phyloP scores from a whole-genome alignment of 2,797 vertebrate species.

The Taenioides sp. region DNA sequence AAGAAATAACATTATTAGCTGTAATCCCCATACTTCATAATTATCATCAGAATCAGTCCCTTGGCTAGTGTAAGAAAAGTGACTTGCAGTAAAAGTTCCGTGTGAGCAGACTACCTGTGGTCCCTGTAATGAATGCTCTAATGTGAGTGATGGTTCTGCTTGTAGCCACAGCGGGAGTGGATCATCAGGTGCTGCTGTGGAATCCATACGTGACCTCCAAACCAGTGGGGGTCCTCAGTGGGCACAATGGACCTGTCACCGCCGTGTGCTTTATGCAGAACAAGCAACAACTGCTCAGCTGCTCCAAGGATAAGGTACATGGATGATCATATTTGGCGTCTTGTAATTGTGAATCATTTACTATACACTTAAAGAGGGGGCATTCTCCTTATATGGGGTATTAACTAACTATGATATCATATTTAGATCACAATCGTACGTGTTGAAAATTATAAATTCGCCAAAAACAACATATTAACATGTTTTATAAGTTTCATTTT shows the following conservation, averaged over 20 bases:
- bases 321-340: not conserved
- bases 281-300: conserved; percentile 84
- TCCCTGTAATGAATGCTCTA: conserved; percentile 1
- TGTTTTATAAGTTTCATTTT: too few species aligned
- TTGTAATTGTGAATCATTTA: not conserved
- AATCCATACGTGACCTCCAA: conserved; percentile 82
- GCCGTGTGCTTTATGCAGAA: conserved; percentile 77
- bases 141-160: conserved; percentile 23
- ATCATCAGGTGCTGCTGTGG: conserved; percentile 84
- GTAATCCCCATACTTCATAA: not conserved
- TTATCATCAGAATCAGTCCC: not conserved
- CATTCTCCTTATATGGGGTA: too few species aligned
- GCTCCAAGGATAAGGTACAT: conserved; percentile 81
- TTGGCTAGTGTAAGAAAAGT: not conserved
- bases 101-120: not conserved
- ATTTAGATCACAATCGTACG: too few species aligned
- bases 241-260: conserved; percentile 75
- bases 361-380: not conserved
- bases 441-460: too few species aligned
- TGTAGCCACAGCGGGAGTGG: conserved; percentile 82
- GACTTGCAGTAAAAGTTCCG: not conserved
- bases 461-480: too few species aligned
- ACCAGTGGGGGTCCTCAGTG: conserved; percentile 73
- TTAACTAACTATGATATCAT: too few species aligned
- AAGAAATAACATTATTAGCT: not conserved